Evolutionary conservation across 2,113 vertebrate genomes (phyloP), one percentile per base, ranked within the genome.

Genomic region (Psammodynastes pulverulentus): DNA sequence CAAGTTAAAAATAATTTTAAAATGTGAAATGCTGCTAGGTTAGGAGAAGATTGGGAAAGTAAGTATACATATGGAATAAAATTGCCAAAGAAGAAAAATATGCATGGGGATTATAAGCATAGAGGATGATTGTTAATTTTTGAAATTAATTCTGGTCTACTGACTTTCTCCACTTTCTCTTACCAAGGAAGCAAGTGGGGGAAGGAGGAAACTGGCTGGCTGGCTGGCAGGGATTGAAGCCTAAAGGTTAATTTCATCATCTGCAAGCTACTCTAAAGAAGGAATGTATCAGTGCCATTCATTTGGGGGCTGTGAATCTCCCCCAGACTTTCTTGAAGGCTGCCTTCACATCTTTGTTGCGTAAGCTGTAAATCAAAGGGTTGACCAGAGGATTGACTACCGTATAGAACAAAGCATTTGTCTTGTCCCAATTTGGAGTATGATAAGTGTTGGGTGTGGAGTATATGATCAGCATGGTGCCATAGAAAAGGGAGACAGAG

Each of bases 381-480:
- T 95, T 95, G 84, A 95, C 39, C 94, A 95, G 91, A 0, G 90
- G 95, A 43, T 96, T 93, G 4, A 95, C 86, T 54, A 96, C 95
- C 1, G 95, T 97, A 45, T 96, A 96, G 91, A 97, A 96, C 21
- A 96, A 89, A 0, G 96, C 96, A 43, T 94, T 95, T 23, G 94
- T 92, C 88, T 96, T 96, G 79, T 96, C 95, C 67, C 93, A 87
- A 9, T 95, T 90, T 67, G 95, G 93, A 9, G 96, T 90, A 24
- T 96, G 96, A 19, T 91, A 94, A 19, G 89, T 72, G 56, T 89
- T 93, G 17, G 96, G 95, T 1, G 87, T 3, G 0, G 89, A 94
- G 56, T 96, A 97, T 88, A 94, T 95, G 49, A 95, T 95, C 3
- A 95, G 92, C 45, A 94, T 89, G 15, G 95, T 93, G 4, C 94